Conservation (phyloP, 2,797 vertebrate species). For the Uromys caudimaculatus region DNA sequence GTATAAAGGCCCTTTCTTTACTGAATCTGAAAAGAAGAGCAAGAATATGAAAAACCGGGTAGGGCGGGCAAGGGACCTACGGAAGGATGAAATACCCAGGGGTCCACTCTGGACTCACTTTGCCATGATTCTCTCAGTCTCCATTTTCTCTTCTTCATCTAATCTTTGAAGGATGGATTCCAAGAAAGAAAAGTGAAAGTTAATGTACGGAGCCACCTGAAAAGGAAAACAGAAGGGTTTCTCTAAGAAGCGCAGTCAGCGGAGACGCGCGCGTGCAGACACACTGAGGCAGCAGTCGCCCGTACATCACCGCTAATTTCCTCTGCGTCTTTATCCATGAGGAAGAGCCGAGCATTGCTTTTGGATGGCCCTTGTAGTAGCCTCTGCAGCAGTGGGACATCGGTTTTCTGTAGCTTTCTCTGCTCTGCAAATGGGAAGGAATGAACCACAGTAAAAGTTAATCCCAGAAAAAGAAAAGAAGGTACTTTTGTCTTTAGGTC, state of each 20-base stretch:
- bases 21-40: slow-evolving; percentile 87
- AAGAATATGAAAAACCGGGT: neutral
- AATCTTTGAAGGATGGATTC: slow-evolving; percentile 92
- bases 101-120: slow-evolving; percentile 87
- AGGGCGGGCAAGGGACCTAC: neutral
- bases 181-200: slow-evolving; percentile 93
- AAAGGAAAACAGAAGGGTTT: neutral
- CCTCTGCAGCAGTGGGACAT: slow-evolving; percentile 94
- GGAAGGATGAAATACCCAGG: neutral
- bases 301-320: slow-evolving; percentile 96
- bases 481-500: neutral
- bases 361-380: slow-evolving; percentile 95
- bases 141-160: slow-evolving; percentile 91
- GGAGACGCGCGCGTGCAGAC: neutral
- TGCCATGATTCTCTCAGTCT: slow-evolving; percentile 88
- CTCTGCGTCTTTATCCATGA: slow-evolving; percentile 94
- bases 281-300: neutral
- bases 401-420: slow-evolving; percentile 90
- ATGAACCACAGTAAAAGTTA: neutral
- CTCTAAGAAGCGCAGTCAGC: accelerated
- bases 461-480: neutral
- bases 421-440: slow-evolving; percentile 86
- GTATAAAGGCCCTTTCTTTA: slow-evolving; percentile 88
- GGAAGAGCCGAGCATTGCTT: slow-evolving; percentile 93
- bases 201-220: slow-evolving; percentile 96